Conservation (phyloP, 2,797 vertebrate species). For the Esox lucius region DNA sequence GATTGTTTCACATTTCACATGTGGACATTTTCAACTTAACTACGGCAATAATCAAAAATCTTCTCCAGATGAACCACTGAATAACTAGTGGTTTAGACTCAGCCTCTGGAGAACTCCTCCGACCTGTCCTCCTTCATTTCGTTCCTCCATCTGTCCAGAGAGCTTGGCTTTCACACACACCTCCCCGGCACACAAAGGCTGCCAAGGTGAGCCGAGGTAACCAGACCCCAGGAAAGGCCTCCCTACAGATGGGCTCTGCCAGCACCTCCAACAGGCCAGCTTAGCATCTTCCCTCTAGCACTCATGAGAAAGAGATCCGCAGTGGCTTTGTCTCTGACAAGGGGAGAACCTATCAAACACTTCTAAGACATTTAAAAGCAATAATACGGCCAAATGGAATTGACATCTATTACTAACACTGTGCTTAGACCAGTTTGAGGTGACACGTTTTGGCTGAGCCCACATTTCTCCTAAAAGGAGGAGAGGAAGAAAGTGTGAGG, state of each 20-base stretch:
- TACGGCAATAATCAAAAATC: not conserved
- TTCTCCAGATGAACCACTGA: not conserved
- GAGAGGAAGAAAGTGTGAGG: not conserved
- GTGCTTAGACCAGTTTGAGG: not conserved
- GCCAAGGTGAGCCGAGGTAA: conserved; percentile 21
- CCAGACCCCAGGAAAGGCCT: conserved; percentile 5
- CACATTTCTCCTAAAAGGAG: not conserved
- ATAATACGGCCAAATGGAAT: too few relatives aligned
- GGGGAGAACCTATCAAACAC: not conserved
- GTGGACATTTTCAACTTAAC: not conserved
- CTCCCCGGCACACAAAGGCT: not conserved
- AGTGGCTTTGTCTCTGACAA: not conserved
- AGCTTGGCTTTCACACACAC: conserved; percentile 13
- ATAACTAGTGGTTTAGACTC: not conserved
- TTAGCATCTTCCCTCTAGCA: not conserved
- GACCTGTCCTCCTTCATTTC: not conserved
- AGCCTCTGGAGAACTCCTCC: not conserved
- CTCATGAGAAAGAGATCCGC: not conserved
- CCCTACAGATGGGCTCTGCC: conserved; percentile 12
- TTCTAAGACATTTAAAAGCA: too few relatives aligned
- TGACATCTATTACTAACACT: too few relatives aligned
- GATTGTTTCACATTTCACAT: not conserved
- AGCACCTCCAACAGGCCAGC: conserved; percentile 3
- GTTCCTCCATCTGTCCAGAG: conserved; percentile 2
- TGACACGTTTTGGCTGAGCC: not conserved